A percentile compares a stretch with the other conserved stretches of the same genome.
These are phyloP conservation scores for Venustoraphidia nigricollis DNA, from an alignment of 2,888 invertebrate species.

Conservation along the genomic window DNA sequence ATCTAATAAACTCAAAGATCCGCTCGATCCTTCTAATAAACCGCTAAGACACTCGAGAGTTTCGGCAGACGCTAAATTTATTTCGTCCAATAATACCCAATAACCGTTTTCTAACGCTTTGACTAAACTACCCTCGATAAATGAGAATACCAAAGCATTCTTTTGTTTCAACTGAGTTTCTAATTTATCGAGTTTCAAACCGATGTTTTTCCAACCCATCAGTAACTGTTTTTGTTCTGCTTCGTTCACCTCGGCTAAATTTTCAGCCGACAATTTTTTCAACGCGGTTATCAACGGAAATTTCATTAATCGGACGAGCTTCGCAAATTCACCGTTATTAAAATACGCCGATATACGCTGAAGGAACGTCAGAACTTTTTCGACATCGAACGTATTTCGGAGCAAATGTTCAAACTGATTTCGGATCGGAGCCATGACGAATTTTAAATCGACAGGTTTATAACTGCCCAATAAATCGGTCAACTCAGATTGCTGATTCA, in stretches of 20 bases:
- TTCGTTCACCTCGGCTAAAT: not conserved
- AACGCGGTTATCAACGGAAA: no score
- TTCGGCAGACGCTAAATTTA: conserved; percentile 93
- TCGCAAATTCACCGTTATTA: conserved; percentile 33
- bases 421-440: conserved; percentile 64
- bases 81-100: conserved; percentile 96
- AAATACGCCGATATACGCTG: conserved; percentile 64
- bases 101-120: conserved; percentile 81
- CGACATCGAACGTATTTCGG: conserved; percentile 54
- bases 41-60: conserved; percentile 90
- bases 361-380: conserved; percentile 71
- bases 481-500: conserved; percentile 98
- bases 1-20: conserved; percentile 73
- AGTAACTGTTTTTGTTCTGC: not conserved
- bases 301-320: no score
- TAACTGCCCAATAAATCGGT: conserved; percentile 93
- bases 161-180: conserved; percentile 57
- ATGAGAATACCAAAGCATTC: conserved; percentile 68
- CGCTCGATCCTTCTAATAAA: conserved; percentile 66
- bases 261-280: no score
- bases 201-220: conserved; percentile 22
- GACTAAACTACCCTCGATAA: conserved; percentile 86
- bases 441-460: conserved; percentile 86
- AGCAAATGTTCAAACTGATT: conserved; percentile 75
- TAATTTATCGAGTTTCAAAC: conserved; percentile 51